Base-by-base conservation (phyloP, 2,113 vertebrate species). In the Isichthys henryi region DNA sequence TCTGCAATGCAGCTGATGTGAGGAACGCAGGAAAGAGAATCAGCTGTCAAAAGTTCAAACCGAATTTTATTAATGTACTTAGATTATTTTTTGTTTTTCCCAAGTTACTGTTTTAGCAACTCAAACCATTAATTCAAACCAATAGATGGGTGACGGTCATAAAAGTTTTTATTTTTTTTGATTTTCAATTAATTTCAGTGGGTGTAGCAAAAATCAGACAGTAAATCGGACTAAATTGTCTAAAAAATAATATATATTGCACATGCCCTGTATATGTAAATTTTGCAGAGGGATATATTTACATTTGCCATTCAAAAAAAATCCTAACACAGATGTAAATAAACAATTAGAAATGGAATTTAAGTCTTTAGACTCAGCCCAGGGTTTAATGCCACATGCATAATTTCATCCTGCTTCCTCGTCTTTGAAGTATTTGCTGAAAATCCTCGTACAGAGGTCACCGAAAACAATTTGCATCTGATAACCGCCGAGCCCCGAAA, bases 401-500 rank as follows among this genome's bases (percentile, higher is more conserved):
- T 58, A 66, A 48, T 90, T 74, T 77, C 31, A 80, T 50, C 27
- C 9, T 84, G 46, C 23, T 70, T 86, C 48, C 17, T 8, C 62
- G 84, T 62, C 48, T 89, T 70, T 87, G 31, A 87, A 90, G 89
- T 87, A 80, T 87, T 90, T 53, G 58, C 85, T 56, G 89, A 85
- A 83, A 84, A 90, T 66, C 90, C 70, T 88, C 83, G n/a, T 7
- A 27, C 74, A 90, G 87, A 88, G 87, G 90, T 90, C 90, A 90
- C 52, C 6, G 9, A 80, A 88, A 90, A 90, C 74, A 88, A 90
- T 85, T 88, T 88, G 77, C 90, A 90, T 90, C 86, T 87, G 89
- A 90, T 90, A 87, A 87, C 66, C 31, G 46, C 89, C 43, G 49
- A 88, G 87, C 90, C 83, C 43, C 11, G 17, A 88, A 82, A 88